phyloP scores from a whole-genome alignment of 2,888 invertebrate species.

The Drosophila nr. fundita region DNA sequence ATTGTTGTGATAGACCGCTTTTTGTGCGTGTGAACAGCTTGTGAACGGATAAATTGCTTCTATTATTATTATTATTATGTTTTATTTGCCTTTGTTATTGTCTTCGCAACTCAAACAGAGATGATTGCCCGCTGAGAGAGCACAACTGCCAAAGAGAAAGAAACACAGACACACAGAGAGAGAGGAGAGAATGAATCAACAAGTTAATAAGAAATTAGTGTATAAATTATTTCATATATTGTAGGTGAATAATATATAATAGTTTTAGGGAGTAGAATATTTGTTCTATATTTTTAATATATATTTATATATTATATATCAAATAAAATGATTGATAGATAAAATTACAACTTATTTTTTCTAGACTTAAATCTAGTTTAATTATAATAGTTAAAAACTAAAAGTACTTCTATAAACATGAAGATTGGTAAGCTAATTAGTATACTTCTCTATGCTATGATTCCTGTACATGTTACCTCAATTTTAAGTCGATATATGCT shows the following conservation, averaged over 20 bases:
- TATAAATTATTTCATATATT: slow-evolving; percentile 3
- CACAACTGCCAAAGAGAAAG: slow-evolving; percentile 38
- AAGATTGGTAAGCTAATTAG: background rate
- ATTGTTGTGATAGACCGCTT: slow-evolving; percentile 51
- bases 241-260: background rate
- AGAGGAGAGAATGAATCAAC: slow-evolving; percentile 22
- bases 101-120: slow-evolving; percentile 47
- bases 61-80: slow-evolving; percentile 34
- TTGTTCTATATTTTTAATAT: background rate
- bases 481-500: background rate
- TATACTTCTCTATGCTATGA: no score
- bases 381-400: background rate
- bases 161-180: background rate
- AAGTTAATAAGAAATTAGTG: slow-evolving; percentile 31
- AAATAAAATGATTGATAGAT: background rate
- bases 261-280: background rate
- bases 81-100: slow-evolving; percentile 60
- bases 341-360: background rate
- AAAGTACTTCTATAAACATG: background rate
- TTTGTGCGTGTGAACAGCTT: slow-evolving; percentile 5
- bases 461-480: background rate
- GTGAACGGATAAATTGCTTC: slow-evolving; percentile 19
- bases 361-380: background rate
- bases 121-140: slow-evolving; percentile 45
- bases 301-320: background rate